phyloP scores from a whole-genome alignment of 2,797 vertebrate genomes.

The Naso thynnoides region DNA sequence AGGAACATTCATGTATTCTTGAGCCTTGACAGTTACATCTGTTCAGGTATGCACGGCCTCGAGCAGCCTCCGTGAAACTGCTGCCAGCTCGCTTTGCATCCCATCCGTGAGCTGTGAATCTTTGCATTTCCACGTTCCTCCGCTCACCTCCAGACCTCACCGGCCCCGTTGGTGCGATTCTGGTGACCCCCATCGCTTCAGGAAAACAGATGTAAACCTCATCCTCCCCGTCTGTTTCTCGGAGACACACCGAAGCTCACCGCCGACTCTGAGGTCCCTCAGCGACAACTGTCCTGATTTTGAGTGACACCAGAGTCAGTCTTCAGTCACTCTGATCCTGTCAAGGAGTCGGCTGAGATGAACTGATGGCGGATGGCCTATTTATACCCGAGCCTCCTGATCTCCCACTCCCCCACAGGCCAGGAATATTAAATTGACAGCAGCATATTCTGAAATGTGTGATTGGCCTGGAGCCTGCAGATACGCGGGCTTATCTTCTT shows the following conservation, averaged over 20 bases:
- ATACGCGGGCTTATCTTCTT: constrained; percentile 36
- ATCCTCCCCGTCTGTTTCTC: constrained; percentile 24
- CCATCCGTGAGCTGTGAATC: not conserved
- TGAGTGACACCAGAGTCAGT: constrained; percentile 77
- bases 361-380: constrained; percentile 72
- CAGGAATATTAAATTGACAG: constrained; percentile 79
- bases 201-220: constrained; percentile 68
- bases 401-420: constrained; percentile 55
- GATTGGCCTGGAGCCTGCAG: constrained; percentile 52
- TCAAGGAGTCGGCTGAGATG: constrained; percentile 71
- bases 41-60: constrained; percentile 63
- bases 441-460: constrained; percentile 79
- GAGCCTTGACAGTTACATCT: constrained; percentile 58
- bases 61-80: constrained; percentile 15
- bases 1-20: constrained; percentile 24
- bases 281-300: constrained; percentile 72
- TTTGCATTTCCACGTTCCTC: not conserved
- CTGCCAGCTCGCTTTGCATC: constrained; percentile 17
- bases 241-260: constrained; percentile 50
- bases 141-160: constrained; percentile 44
- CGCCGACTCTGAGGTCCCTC: constrained; percentile 59
- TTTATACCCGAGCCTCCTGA: constrained; percentile 79
- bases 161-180: not conserved
- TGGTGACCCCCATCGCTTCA: constrained; percentile 35
- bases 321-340: constrained; percentile 79